phyloP scores from a whole-genome alignment of 2,797 vertebrate species.

The Pachyuromys duprasi region DNA sequence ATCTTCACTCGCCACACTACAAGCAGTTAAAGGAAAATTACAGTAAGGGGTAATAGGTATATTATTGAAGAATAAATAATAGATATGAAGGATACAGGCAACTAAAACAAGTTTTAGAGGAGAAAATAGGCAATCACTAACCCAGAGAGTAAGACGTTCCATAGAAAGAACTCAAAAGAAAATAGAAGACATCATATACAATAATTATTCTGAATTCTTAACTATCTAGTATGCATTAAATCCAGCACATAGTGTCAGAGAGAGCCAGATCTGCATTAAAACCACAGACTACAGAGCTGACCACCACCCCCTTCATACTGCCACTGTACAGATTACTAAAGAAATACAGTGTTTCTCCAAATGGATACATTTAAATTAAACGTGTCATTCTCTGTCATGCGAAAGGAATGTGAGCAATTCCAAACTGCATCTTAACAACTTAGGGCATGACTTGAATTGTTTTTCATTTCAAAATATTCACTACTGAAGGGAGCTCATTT shows the following conservation, averaged over 20 bases:
- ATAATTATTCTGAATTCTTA: neutral
- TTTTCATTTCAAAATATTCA: slow-evolving; percentile 53
- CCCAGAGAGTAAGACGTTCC: neutral
- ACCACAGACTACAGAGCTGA: neutral
- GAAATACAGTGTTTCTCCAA: slow-evolving; percentile 59
- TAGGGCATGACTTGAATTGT: slow-evolving; percentile 8
- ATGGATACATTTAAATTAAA: slow-evolving; percentile 67
- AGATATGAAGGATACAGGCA: neutral
- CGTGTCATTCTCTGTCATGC: slow-evolving; percentile 56
- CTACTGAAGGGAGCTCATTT: slow-evolving; percentile 58
- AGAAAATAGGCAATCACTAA: slow-evolving; percentile 49
- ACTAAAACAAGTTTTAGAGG: slow-evolving; percentile 44
- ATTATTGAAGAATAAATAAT: neutral
- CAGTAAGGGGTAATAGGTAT: neutral
- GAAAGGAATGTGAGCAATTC: slow-evolving; percentile 64
- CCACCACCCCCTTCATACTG: neutral
- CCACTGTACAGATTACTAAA: neutral
- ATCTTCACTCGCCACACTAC: neutral
- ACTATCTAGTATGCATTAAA: slow-evolving; percentile 45
- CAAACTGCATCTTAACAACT: slow-evolving; percentile 49
- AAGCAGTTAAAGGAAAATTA: slow-evolving; percentile 44
- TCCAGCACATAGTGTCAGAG: slow-evolving; percentile 14
- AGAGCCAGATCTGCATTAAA: slow-evolving; percentile 29
- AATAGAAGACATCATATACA: slow-evolving; percentile 9
- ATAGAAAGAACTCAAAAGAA: slow-evolving; percentile 50